Base-by-base conservation (phyloP, 2,888 invertebrate species). In the Clanis bilineata region DNA sequence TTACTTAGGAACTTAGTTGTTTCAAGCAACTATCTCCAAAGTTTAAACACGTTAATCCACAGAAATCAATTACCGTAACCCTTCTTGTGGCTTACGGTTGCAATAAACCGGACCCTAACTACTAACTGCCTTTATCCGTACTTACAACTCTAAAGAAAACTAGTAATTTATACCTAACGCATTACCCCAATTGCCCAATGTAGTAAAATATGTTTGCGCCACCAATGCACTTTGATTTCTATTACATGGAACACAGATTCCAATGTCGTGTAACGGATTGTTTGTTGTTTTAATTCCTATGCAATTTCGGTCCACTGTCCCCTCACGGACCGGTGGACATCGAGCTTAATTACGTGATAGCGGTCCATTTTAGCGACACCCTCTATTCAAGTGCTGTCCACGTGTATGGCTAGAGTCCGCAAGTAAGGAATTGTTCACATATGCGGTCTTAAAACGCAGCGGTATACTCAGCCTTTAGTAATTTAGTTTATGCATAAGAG, bases 341-440 rank as follows among this genome's bases (percentile, higher is more conserved):
- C 78, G 82, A 86, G 82, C 86, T 90, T 91, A 91, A 91, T 90
- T 90, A 90, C 83, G 87, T 90, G 88, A 90, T 90, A 90, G 89
- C 74, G 80, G 85, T 82, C 83, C 83, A 78, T 83, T 88, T 83
- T 79, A 78, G 82, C 75, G 77, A 74, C 74, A 79, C 82, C 78
- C 80, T 68, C 79, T 69, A 74, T 74, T 73, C 68, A 73, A 79
- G 71, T 73, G 71, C 76, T 79, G 76, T 68, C 76, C 72, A 71
- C 72, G 39, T 47, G 38, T 65, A 28, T 10, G 10, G 22, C 3
- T 44, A 23, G 3, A 3, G 3, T 9, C 32, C 51, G 51, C 51
- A 51, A 51, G 51, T 51, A 18, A 32, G 32, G 32, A 38, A 28
- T 51, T 25, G 39, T 21, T 18, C 58, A 58, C 51, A 51, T 18